These are phyloP conservation scores for Pseudocheirus occidentalis DNA, from an alignment of 2,797 vertebrate genomes.

Conservation along the genomic window DNA sequence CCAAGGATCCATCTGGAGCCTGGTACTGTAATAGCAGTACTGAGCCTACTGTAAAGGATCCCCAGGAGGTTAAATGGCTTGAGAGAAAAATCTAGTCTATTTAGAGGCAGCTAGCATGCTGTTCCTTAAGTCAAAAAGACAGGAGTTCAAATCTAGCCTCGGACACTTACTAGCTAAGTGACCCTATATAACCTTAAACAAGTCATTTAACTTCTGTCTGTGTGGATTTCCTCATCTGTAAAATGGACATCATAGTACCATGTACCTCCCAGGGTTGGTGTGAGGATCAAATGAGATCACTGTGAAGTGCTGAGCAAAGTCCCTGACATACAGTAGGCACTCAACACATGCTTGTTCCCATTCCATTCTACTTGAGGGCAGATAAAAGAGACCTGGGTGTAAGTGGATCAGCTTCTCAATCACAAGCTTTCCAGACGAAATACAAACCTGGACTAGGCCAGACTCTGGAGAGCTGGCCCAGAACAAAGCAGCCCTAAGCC, in stretches of 20 bases:
- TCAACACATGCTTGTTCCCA: neutral
- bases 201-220: too few relatives aligned
- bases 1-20: neutral
- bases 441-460: conserved; percentile 52
- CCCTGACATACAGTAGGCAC: neutral
- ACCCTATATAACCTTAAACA: too few relatives aligned
- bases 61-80: neutral
- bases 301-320: neutral
- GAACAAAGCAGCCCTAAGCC: neutral
- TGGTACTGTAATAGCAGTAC: neutral
- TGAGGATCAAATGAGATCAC: neutral
- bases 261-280: neutral
- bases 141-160: neutral
- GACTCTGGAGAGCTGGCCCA: conserved; percentile 55
- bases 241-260: neutral
- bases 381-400: conserved; percentile 43
- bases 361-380: neutral
- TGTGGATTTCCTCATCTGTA: neutral
- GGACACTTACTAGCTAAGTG: too few relatives aligned
- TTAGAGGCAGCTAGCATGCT: neutral
- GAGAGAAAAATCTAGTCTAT: neutral
- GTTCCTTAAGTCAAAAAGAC: neutral
- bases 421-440: conserved; percentile 55
- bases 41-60: neutral
- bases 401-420: conserved; percentile 53